Base-by-base conservation (phyloP, 64 coral and sea anemone genomes). In the Stylophora pistillata region DNA sequence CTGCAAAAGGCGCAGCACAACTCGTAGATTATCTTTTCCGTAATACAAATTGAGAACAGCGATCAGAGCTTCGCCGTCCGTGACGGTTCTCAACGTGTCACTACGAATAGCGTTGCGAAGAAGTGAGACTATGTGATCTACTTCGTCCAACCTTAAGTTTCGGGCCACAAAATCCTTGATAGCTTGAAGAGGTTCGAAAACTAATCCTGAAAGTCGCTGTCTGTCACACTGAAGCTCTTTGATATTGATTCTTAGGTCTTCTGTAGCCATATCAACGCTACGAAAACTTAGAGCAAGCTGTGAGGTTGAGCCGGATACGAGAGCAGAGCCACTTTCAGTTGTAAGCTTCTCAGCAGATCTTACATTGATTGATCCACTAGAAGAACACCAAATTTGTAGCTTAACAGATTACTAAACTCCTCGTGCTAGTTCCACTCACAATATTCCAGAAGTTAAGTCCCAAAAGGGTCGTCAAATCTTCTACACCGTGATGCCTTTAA, bases 11-110 rank as follows among this genome's bases (percentile, higher is more conserved):
- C 88, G 69, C 80, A 93, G 86, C 53, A 93, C 30, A 53, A 96
- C 88, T 85, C 89, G 78, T 29, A 96, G 61, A 56, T 93, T 90
- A 56, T 93, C 95, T 32, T 68, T 81, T 1, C 95, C 95, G 53
- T 96, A 96, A 15, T 84, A 93, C 2, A 82, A 58, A 73, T 96
- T 73, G 33, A 96, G 47, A 20, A 93, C 87, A 16, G 81, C 74
- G 9, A 96, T 85, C 32, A 96, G 79, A 1, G 66, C 83, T 21
- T 93, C 72, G 6, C 87, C 91, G 82, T 96, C 88, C 9, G 33
- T 78, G 64, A 93, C 81, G 34, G 92, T 89, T 30, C 37, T 77
- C 23, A 96, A 83, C 13, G 81, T 87, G 34, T 90, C 87, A n/a
- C 62, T 92, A 18, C 84, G 88, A 63, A 96, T 74, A 52, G 89